Percentiles rank a stretch among this genome's conserved stretches.
These are phyloP conservation scores for Papilio polytes DNA, from an alignment of 1,140 invertebrate genomes.

Conservation along the genomic window DNA sequence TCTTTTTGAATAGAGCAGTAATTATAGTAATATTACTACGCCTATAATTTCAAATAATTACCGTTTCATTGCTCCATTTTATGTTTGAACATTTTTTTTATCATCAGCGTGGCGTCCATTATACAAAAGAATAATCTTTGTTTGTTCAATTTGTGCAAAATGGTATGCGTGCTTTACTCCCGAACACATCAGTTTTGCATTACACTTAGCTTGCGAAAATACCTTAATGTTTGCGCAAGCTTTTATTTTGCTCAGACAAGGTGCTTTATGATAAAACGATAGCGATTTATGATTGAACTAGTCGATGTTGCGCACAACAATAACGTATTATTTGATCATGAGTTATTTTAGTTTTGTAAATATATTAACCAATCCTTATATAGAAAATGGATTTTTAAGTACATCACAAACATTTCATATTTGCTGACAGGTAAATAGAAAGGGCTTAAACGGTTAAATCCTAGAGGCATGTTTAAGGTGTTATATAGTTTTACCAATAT, in stretches of 20 bases:
- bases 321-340: not conserved
- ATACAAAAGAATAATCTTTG: conserved; percentile 31
- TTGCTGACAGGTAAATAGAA: not conserved
- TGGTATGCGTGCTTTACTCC: conserved; percentile 2
- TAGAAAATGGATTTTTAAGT: not conserved
- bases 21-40: conserved; percentile 11
- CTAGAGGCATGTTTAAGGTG: not conserved
- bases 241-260: not conserved
- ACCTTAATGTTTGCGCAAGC: conserved; percentile 16
- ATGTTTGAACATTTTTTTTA: not conserved
- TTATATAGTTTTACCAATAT: not conserved
- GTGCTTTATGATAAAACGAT: not conserved
- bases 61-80: not conserved
- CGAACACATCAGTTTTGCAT: conserved; percentile 35
- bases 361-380: not conserved
- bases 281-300: conserved; percentile 5
- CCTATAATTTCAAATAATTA: conserved; percentile 16
- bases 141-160: conserved; percentile 21
- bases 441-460: not conserved
- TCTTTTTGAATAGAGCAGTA: not conserved
- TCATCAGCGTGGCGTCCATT: not conserved
- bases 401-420: not conserved
- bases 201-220: conserved; percentile 32
- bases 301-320: not conserved
- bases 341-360: not conserved